Evolutionary conservation across 2,797 vertebrate genomes (phyloP).

Genomic region (Betta splendens): DNA sequence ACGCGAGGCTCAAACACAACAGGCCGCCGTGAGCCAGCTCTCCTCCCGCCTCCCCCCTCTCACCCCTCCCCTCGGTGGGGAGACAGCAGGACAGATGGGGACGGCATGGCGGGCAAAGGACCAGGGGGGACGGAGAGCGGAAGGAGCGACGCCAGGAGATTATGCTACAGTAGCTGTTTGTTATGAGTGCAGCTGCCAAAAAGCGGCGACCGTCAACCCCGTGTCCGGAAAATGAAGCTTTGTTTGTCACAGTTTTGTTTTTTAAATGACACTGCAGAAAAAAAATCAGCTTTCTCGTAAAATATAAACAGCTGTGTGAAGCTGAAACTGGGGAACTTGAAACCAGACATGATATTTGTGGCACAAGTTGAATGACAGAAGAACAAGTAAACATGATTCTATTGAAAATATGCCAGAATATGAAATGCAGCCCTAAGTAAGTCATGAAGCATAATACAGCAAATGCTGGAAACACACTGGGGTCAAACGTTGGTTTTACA

Average conservation of each 20-base stretch:
- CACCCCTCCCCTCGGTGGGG: conserved; percentile 19
- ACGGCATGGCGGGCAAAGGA: conserved; percentile 36
- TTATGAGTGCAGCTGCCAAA: conserved; percentile 17
- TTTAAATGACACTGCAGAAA: background rate
- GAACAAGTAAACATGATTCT: background rate
- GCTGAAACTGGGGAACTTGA: no score
- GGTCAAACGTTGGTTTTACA: no score
- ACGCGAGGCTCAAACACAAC: conserved; percentile 40
- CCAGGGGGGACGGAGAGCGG: conserved; percentile 34
- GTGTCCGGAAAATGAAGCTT: background rate
- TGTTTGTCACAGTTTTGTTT: conserved; percentile 16
- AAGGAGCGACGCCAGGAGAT: conserved; percentile 40
- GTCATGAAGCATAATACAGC: no score
- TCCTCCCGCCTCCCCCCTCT: background rate
- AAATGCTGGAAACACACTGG: no score
- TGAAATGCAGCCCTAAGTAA: no score
- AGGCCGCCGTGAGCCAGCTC: conserved; percentile 30
- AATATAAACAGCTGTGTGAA: background rate
- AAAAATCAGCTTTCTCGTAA: no score
- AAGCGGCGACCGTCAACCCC: background rate
- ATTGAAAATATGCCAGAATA: background rate
- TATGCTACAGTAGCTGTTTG: conserved; percentile 40
- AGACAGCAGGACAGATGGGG: conserved; percentile 54
- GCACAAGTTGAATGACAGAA: background rate
- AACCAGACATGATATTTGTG: background rate